Base-by-base conservation (phyloP, 2,888 invertebrate genomes). In the Erpobdella octoculata region DNA sequence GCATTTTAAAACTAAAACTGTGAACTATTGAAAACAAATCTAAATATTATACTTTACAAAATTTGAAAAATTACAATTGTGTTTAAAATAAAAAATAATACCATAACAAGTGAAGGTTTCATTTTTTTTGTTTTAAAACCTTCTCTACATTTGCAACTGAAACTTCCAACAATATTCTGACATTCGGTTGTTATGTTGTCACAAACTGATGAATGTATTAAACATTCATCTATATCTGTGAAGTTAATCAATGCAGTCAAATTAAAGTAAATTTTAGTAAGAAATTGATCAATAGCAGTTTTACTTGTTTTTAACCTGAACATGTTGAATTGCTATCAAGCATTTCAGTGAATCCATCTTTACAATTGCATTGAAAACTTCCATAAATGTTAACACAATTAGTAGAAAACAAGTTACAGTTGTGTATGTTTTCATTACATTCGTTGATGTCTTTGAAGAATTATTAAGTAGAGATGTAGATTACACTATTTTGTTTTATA, bases 361-460 rank as follows among this genome's bases (percentile, higher is more conserved):
- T 53, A 8, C 53, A 53, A 15, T 53, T 21, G 15, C 53, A 53
- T 6, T 8, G 28, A 53, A 25, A 53, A 53, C 53, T 53, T n/a
- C 53, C 53, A 4, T 5, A 0, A 15, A 12, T 18, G 28, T 53
- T 53, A 25, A 25, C 6, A 12, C 53, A 53, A n/a, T 18, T 53
- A 5, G 53, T 53, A 8, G 53, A 53, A 25, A 6, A 25, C 28
- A 5, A 5, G 28, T 53, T 28, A 12, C 53, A 53, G 28, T n/a
- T n/a, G n/a, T n/a, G n/a, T n/a, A 4, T 9, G 28, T 53, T 53
- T 53, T 53, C 28, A 8, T 21, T 25, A 53, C 53, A 53, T 53
- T 53, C 53, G 53, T 53, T 28, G n/a, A 53, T n/a, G n/a, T 53
- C 53, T 53, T 53, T 53, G 53, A 53, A n/a, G n/a, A n/a, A n/a